Evolutionary conservation across 1,140 invertebrate species (phyloP).

Genomic region (Drosophila miranda): DNA sequence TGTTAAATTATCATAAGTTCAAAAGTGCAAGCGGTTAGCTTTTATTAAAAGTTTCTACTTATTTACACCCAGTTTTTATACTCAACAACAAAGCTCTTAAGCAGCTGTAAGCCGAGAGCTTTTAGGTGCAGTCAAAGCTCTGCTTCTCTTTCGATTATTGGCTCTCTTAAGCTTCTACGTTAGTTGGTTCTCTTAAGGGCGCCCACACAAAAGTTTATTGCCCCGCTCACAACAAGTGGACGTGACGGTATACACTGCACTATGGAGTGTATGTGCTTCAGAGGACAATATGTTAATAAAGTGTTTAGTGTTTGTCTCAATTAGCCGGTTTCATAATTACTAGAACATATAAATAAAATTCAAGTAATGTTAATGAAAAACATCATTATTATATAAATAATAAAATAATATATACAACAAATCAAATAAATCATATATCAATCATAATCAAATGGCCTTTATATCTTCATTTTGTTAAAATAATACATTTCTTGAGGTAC

Average conservation of each 20-base stretch:
- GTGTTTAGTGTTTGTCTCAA: neutral
- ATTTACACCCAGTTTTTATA: slow-evolving; percentile 17
- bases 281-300: no score
- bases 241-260: slow-evolving; percentile 27
- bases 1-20: slow-evolving; percentile 2
- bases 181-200: slow-evolving; percentile 43
- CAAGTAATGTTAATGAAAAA: no score
- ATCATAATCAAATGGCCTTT: no score
- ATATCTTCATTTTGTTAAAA: no score
- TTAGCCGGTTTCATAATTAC: no score
- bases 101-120: neutral
- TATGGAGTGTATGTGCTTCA: slow-evolving; percentile 7
- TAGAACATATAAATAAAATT: no score
- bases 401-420: no score
- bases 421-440: no score
- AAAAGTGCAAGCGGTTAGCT: slow-evolving; percentile 12
- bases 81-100: no score
- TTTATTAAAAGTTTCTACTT: slow-evolving; percentile 22
- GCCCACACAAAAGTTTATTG: slow-evolving; percentile 69
- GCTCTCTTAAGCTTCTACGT: slow-evolving; percentile 34
- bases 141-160: neutral
- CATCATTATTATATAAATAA: no score
- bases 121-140: slow-evolving; percentile 5
- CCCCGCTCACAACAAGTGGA: slow-evolving; percentile 58
- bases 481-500: neutral